These are phyloP conservation scores for Aphidoletes aphidimyza DNA, from an alignment of 2,888 invertebrate genomes.

Conservation along the genomic window DNA sequence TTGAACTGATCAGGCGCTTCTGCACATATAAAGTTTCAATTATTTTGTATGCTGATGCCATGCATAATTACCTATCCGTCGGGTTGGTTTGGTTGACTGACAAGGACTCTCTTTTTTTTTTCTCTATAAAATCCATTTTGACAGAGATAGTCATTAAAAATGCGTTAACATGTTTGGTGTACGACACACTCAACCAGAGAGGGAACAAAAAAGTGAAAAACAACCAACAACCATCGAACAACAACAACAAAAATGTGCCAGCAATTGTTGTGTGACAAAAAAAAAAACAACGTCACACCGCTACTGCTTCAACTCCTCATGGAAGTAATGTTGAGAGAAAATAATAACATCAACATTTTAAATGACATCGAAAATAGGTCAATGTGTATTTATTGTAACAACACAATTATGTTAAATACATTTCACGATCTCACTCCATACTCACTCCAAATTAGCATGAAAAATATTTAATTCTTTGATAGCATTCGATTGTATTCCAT, in stretches of 20 bases:
- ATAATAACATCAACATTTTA: not conserved
- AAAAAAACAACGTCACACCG: not conserved
- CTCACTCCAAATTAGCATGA: not conserved
- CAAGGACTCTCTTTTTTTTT: too few relatives aligned
- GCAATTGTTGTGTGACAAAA: not conserved
- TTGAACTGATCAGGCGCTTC: too few relatives aligned
- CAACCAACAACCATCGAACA: not conserved
- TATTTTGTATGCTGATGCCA: conserved; percentile 33
- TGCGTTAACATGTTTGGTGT: not conserved
- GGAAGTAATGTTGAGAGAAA: not conserved
- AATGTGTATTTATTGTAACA: not conserved
- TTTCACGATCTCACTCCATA: not conserved
- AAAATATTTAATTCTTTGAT: conserved; percentile 18
- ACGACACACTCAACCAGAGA: not conserved
- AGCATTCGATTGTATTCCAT: not conserved
- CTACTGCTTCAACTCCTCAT: not conserved
- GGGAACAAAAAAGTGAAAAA: too few relatives aligned
- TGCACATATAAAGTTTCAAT: not conserved
- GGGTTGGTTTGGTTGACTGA: not conserved
- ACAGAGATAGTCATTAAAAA: conserved; percentile 43
- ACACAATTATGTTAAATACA: conserved; percentile 26
- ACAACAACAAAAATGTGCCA: not conserved
- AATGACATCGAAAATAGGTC: conserved; percentile 35
- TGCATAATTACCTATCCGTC: conserved; percentile 13
- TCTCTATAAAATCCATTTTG: conserved; percentile 1